Conservation (phyloP, 2,888 invertebrate genomes). For the Zele albiditarsus region DNA sequence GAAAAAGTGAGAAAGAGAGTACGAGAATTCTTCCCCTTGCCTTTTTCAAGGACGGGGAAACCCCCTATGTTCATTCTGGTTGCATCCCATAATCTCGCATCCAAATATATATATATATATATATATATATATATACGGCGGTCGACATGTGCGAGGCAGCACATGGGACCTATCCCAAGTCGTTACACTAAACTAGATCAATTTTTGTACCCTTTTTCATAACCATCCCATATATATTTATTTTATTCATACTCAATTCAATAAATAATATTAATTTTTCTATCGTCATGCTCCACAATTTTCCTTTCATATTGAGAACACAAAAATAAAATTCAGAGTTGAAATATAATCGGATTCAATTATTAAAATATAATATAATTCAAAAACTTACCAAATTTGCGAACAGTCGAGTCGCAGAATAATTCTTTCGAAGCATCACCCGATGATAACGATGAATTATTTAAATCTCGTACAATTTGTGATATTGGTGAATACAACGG, state of each 20-base stretch:
- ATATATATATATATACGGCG: neutral
- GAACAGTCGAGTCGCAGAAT: conserved; percentile 36
- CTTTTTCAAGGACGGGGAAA: conserved; percentile 62
- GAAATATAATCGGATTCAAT: neutral
- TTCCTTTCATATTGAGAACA: neutral
- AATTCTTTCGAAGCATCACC: conserved; percentile 40
- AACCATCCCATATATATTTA: neutral
- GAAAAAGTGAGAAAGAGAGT: neutral
- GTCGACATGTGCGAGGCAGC: neutral
- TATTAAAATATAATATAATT: conserved; percentile 1
- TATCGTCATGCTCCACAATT: neutral
- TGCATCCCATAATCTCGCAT: conserved; percentile 44
- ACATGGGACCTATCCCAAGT: neutral
- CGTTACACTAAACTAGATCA: conserved; percentile 18
- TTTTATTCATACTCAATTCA: neutral
- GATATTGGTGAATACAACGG: conserved; percentile 58
- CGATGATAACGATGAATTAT: conserved; percentile 56
- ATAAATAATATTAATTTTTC: conserved; percentile 5
- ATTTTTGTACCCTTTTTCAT: neutral
- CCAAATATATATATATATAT: conserved; percentile 22
- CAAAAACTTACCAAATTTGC: conserved; percentile 49
- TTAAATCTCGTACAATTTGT: conserved; percentile 55
- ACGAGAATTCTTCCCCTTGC: conserved; percentile 1
- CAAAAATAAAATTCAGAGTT: neutral
- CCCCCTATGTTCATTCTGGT: conserved; percentile 53